A percentile compares a stretch with the other conserved stretches of the same genome.
phyloP scores from a whole-genome alignment of 2,113 vertebrate genomes.

The Brachyhypopomus gauderio region DNA sequence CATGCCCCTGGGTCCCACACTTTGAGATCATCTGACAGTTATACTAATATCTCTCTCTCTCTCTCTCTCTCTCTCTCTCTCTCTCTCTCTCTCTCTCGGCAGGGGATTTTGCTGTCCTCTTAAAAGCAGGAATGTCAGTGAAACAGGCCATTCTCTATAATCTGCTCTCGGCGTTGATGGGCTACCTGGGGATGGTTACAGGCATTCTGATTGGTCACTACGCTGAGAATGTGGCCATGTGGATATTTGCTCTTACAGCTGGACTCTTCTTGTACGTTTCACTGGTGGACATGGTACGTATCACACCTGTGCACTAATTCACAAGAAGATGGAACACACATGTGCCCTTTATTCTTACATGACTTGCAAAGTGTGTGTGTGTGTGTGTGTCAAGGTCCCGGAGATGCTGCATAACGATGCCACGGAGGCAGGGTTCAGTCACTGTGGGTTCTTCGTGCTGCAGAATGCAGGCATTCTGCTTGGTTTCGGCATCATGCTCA shows the following conservation, averaged over 20 bases:
- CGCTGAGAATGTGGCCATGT: conserved; percentile 92
- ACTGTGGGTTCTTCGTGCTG: conserved; percentile 93
- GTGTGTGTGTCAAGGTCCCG: conserved; percentile 78
- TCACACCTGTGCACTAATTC: neutral
- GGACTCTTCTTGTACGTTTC: conserved; percentile 98
- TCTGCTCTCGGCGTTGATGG: conserved; percentile 90
- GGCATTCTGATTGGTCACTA: conserved; percentile 96
- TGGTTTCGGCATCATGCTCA: conserved; percentile 94
- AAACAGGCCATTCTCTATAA: conserved; percentile 95
- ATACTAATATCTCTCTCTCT: neutral
- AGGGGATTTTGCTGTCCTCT: conserved; percentile 95
- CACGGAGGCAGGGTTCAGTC: conserved; percentile 93
- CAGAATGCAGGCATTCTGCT: conserved; percentile 96
- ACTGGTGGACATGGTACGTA: conserved; percentile 97
- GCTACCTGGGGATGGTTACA: conserved; percentile 88
- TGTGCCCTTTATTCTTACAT: neutral
- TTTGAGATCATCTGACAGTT: neutral
- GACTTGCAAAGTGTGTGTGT: neutral
- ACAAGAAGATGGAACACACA: neutral
- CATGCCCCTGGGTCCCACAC: neutral
- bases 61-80: neutral
- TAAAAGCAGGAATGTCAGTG: conserved; percentile 97
- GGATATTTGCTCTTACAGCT: conserved; percentile 97
- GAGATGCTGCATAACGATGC: conserved; percentile 98
- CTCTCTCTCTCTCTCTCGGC: neutral